phyloP scores from a whole-genome alignment of 2,113 vertebrate genomes.

The Muntiacus muntjak region DNA sequence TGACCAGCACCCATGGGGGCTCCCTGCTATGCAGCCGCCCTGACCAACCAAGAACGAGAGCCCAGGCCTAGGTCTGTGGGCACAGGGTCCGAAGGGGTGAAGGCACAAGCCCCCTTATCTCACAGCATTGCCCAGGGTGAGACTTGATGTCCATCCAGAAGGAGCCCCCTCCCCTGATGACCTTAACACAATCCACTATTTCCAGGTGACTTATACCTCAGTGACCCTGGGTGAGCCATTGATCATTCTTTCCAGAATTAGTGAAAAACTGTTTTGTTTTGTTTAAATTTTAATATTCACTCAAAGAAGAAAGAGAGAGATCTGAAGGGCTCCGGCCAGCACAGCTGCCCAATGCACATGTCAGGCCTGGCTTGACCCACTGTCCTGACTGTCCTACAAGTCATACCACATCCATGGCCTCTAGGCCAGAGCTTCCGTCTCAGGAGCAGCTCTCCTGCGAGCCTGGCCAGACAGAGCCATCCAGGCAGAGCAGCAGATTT shows the following conservation, averaged over 20 bases:
- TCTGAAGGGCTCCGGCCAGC: not conserved
- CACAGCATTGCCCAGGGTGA: not conserved
- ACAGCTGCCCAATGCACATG: not conserved
- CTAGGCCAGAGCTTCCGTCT: not conserved
- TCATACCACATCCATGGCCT: not conserved
- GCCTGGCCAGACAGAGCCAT: not conserved
- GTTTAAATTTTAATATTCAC: not conserved
- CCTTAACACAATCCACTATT: not conserved
- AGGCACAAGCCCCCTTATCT: not conserved
- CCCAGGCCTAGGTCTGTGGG: not conserved
- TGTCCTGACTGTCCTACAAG: not conserved
- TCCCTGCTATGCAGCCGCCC: not conserved
- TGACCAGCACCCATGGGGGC: not conserved
- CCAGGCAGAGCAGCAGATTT: not conserved
- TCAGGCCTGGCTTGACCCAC: not conserved
- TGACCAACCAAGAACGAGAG: not conserved
- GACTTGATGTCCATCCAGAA: not conserved
- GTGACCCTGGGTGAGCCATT: not conserved
- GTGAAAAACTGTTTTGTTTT: not conserved
- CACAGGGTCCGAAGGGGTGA: not conserved
- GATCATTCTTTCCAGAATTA: not conserved
- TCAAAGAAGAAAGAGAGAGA: not conserved
- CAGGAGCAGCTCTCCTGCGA: not conserved
- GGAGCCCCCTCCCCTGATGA: rapidly evolving
- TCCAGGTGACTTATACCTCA: not conserved